Conservation (phyloP, 2,888 invertebrate genomes). For the Amphiduros pacificus region DNA sequence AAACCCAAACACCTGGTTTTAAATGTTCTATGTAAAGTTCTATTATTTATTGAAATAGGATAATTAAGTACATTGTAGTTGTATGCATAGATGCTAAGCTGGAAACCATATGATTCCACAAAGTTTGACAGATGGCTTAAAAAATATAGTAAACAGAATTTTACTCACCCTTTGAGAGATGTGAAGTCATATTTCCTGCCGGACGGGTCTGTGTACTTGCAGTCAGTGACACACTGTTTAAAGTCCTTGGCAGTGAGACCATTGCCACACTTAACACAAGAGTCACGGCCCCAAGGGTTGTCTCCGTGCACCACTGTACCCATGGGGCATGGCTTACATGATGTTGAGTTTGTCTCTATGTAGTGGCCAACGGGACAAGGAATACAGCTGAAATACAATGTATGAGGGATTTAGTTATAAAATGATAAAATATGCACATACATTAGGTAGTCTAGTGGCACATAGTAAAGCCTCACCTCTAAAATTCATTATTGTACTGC, state of each 20-base stretch:
- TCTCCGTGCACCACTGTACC: conserved; percentile 49
- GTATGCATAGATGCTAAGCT: too few species aligned
- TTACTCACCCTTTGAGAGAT: conserved; percentile 56
- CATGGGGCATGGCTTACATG: conserved; percentile 62
- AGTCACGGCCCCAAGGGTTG: conserved; percentile 37
- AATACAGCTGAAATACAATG: conserved; percentile 58
- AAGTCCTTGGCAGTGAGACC: conserved; percentile 60
- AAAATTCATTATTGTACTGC: too few species aligned
- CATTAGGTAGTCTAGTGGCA: too few species aligned
- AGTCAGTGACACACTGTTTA: conserved; percentile 61
- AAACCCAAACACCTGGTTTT: too few species aligned
- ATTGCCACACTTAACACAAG: conserved; percentile 63
- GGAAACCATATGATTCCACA: too few species aligned
- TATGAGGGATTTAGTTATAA: neutral
- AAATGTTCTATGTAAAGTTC: too few species aligned
- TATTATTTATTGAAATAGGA: too few species aligned
- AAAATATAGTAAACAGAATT: too few species aligned
- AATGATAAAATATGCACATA: neutral
- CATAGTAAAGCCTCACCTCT: too few species aligned
- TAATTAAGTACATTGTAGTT: too few species aligned
- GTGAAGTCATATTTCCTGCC: conserved; percentile 49
- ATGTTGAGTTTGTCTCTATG: conserved; percentile 56
- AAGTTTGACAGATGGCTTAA: too few species aligned
- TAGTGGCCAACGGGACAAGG: conserved; percentile 65
- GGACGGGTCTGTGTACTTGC: conserved; percentile 42